A percentile compares a stretch with the other conserved stretches of the same genome.
These are phyloP conservation scores for Macrotus californicus DNA, from an alignment of 2,113 vertebrate genomes.

Conservation along the genomic window DNA sequence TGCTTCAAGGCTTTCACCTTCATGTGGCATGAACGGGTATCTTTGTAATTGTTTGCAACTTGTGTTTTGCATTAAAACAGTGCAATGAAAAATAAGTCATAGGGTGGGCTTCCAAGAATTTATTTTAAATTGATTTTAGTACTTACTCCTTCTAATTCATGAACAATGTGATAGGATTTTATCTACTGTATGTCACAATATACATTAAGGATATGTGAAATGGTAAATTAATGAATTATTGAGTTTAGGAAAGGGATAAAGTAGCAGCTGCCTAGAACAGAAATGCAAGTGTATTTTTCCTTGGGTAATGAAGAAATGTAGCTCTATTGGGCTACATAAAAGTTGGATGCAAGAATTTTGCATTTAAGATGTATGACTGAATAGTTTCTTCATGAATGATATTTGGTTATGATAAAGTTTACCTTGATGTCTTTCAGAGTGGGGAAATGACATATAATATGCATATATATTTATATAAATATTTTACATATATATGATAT, in stretches of 20 bases:
- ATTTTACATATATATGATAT: not conserved
- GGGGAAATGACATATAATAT: not conserved
- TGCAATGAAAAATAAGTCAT: not conserved
- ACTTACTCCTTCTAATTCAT: not conserved
- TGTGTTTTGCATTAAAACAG: not conserved
- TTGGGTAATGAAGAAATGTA: not conserved
- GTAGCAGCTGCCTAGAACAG: not conserved
- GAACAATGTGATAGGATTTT: not conserved
- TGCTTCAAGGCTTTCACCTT: not conserved
- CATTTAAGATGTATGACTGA: not conserved
- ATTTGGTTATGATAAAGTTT: not conserved
- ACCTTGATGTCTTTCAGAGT: not conserved
- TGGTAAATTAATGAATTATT: not conserved
- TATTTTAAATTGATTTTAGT: slow-evolving; percentile 9
- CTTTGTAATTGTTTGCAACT: not conserved
- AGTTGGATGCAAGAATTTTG: not conserved
- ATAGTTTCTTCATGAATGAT: not conserved
- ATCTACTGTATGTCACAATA: not conserved
- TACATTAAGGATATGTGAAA: not conserved
- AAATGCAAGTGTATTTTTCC: not conserved
- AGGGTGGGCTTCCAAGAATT: not conserved
- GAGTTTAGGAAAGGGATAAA: not conserved
- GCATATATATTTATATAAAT: not conserved
- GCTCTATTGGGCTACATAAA: not conserved
- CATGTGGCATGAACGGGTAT: not conserved